Base-by-base conservation (phyloP, 2,888 invertebrate species). In the Tinea semifulvella region DNA sequence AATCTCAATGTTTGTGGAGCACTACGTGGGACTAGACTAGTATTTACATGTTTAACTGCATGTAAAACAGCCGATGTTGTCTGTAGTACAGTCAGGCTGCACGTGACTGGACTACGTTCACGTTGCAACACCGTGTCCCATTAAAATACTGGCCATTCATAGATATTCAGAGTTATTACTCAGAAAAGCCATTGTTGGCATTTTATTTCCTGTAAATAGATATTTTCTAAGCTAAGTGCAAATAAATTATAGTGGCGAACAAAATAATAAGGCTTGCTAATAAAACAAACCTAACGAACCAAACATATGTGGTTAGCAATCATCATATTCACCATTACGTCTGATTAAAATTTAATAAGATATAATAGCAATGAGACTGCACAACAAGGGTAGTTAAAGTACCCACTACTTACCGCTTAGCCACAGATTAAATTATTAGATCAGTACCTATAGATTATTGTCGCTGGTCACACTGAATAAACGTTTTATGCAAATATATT, bases 81-180 rank as follows among this genome's bases (percentile, higher is more conserved):
- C 13, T 13, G 31, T 14, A 31, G 31, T n/a, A 31, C 7, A 31
- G 31, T 31, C 13, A 13, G 14, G n/a, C 11, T 31, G n/a, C 17
- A 36, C 18, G 36, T 36, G 36, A 36, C 36, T 36, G 18, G 5
- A 36, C 14, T 31, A 13, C 7, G 13, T 36, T 36, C 36, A 36
- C 36, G 36, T 36, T 16, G 36, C 17, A 4, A 18, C 5, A 18
- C 18, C 18, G 17, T 18, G 18, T n/a, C 31, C n/a, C 13, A 31
- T 31, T 31, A 31, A 4, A 31, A 31, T 13, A 11, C 7, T 11
- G 10, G 3, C 26, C 31, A 31, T 31, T 31, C 31, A 31, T 31
- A 14, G 6, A 31, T 31, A 4, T n/a, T 14, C 11, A 14, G 31
- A 6, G n/a, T 36, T 14, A 36, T 36, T 14, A 36, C 36, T 36